Evolutionary conservation across 2,113 vertebrate species (phyloP), one percentile per base, ranked within the genome.

Genomic region (Agapornis roseicollis): DNA sequence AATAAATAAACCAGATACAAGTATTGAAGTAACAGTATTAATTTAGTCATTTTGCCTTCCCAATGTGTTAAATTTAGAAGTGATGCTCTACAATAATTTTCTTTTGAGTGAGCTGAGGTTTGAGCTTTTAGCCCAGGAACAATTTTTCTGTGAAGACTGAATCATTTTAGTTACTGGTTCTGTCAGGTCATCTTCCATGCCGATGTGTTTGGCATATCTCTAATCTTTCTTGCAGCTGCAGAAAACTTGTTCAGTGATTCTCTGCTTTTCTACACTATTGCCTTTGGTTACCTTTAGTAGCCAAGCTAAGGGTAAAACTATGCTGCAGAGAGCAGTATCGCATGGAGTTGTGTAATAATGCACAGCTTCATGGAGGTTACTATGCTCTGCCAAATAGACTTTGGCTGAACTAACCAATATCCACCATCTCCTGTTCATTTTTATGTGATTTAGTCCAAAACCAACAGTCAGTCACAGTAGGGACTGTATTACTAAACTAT

Each of bases 391-490:
- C 85, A 94, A 93, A 71, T 7, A 93, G 84, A 65, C 78, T 93
- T 95, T 92, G 80, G 73, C 88, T 92, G 69, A 95, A 86, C 56
- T 71, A 94, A 52, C 69, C 83, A 91, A 56, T 76, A 92, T 69
- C 41, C 80, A 87, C 49, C 3, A 0, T 89, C 35, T 90, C 55
- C 82, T 93, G 77, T 70, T 92, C 44, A 79, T 41, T 94, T 95
- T 73, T 76, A 81, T 20, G 41, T 71, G 29, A 83, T 92, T 86
- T 93, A 92, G 69, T 92, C 61, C 91, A 80, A 95, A 95, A 44
- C 27, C 55, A 86, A 86, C 89, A 87, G 89, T 96, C 77, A 96
- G 61, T 93, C 94, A 94, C 94, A 61, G 84, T 31, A 76, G 91
- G 87, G 28, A 29, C 70, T 89, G 52, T 80, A 80, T 92, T 91